phyloP scores from a whole-genome alignment of 2,113 vertebrate species.

The Rhodinocichla rosea region DNA sequence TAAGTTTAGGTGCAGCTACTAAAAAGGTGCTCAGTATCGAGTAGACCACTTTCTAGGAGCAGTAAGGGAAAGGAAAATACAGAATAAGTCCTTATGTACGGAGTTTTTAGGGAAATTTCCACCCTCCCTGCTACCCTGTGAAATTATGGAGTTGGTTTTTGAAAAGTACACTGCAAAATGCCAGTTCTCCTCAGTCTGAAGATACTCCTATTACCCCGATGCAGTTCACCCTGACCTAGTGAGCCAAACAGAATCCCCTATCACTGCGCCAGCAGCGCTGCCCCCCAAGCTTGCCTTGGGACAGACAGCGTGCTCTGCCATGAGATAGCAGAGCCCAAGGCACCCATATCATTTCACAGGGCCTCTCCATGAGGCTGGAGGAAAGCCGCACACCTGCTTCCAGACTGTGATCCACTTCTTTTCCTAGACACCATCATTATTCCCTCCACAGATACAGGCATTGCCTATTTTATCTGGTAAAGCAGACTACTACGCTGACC shows the following conservation, averaged over 20 bases:
- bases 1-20: conserved; percentile 3
- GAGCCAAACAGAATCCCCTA: background rate
- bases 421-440: background rate
- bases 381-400: background rate
- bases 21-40: background rate
- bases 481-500: background rate
- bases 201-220: background rate
- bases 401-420: background rate
- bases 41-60: background rate
- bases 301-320: rapidly evolving
- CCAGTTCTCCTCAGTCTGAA: background rate
- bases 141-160: background rate
- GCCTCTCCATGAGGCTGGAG: background rate
- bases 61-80: background rate
- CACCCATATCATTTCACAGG: background rate
- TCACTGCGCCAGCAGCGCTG: background rate
- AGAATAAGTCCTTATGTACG: background rate
- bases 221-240: conserved; percentile 19
- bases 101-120: background rate
- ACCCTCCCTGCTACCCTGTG: background rate
- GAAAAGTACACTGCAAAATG: background rate
- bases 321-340: background rate
- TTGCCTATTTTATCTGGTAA: background rate
- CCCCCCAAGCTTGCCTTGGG: background rate
- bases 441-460: background rate